Evolutionary conservation across 2,797 vertebrate genomes (phyloP), one percentile per base, ranked within the genome.

Genomic region (Enteromius unitaeniatus): DNA sequence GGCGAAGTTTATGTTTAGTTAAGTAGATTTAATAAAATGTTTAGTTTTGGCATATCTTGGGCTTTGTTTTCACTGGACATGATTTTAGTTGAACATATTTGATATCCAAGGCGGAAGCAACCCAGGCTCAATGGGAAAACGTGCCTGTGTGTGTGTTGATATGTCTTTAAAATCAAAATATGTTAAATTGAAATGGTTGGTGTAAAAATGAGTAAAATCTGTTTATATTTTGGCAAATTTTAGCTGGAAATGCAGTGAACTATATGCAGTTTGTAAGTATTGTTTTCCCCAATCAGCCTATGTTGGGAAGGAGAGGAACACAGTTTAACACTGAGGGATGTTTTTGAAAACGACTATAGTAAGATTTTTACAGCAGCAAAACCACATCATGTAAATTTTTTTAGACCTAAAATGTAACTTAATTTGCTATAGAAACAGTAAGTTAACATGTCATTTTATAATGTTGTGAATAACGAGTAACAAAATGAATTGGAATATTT

Each of bases 11-110:
- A 64, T 64, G 65, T 68, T 68, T 68, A 10, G 3, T 68, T 40
- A n/a, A 68, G 65, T 11, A 40, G 34, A 68, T 68, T 68, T 40
- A n/a, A 68, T 68, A 37, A 68, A 34, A 68, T 67, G 65, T 68
- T 67, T 68, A 13, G 34, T n/a, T 40, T 40, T 40, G 34, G 19
- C n/a, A 3, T 68, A 21, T 68, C 19, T 68, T 37, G 19, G 3
- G 14, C 15, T 64, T 64, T 64, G 62, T 64, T 64, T 64, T 31
- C 15, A 19, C 28, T 40, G 65, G 65, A 68, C 19, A 17, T 31
- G 3, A 40, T 3, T 68, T 68, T 40, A 68, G 28, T 64, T 65
- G n/a, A 60, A 60, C 15, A 31, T 64, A 64, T 68, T 21, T 21
- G 9, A 68, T 42, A 40, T 68, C 9, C 34, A 40, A 68, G 19